Evolutionary conservation across 2,888 invertebrate species (phyloP).

Genomic region (Athalia cordata): DNA sequence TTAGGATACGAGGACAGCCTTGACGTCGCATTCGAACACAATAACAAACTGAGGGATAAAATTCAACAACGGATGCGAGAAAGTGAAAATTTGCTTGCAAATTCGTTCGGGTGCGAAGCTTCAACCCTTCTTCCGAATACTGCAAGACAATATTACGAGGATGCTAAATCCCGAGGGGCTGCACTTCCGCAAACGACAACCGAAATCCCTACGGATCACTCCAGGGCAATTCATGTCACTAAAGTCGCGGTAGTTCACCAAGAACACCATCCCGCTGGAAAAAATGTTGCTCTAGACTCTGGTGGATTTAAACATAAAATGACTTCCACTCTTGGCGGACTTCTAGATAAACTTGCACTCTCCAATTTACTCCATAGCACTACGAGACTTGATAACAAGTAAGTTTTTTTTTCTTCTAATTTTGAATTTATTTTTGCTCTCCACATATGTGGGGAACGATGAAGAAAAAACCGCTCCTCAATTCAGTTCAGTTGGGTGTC

Average conservation of each 20-base stretch:
- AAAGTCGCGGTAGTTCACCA: slow-evolving; percentile 7
- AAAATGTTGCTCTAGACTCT: slow-evolving; percentile 53
- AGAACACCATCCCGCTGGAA: slow-evolving; percentile 39
- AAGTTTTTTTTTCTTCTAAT: slow-evolving; percentile 50
- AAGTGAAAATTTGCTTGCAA: slow-evolving; percentile 68
- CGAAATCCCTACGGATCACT: not conserved
- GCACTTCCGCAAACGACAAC: not conserved
- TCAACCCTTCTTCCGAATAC: not conserved
- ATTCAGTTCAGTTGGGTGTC: too few relatives aligned
- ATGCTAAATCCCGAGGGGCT: not conserved
- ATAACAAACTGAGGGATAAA: slow-evolving; percentile 70
- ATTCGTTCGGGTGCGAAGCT: slow-evolving; percentile 56
- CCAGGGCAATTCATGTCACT: slow-evolving; percentile 1
- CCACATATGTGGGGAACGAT: not conserved
- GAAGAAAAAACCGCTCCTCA: too few relatives aligned
- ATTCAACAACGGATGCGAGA: slow-evolving; percentile 71
- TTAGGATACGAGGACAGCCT: slow-evolving; percentile 70
- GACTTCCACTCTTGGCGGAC: slow-evolving; percentile 59
- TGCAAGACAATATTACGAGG: not conserved
- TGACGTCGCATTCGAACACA: slow-evolving; percentile 71
- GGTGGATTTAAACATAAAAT: slow-evolving; percentile 61
- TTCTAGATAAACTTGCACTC: slow-evolving; percentile 66
- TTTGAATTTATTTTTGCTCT: not conserved
- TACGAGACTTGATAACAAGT: slow-evolving; percentile 70
- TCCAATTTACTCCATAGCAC: slow-evolving; percentile 68